phyloP scores from a whole-genome alignment of 2,888 invertebrate species.

The Parnassius apollo region DNA sequence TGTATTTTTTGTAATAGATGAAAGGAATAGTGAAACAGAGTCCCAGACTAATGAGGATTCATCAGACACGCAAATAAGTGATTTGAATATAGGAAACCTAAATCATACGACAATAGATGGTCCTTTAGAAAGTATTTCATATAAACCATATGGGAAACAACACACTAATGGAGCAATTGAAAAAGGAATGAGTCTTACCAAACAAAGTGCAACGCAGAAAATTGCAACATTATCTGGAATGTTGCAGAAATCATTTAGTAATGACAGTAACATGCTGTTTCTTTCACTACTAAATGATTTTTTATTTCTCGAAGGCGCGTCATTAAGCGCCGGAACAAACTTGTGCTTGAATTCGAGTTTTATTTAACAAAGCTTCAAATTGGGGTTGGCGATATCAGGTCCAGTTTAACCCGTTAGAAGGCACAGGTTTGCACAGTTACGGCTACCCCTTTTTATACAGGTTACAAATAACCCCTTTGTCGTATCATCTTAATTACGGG shows the following conservation, averaged over 20 bases:
- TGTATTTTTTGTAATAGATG: constrained; percentile 78
- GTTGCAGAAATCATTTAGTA: constrained; percentile 66
- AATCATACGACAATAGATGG: constrained; percentile 77
- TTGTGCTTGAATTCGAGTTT: too few relatives aligned
- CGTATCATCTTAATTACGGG: too few relatives aligned
- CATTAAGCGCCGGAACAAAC: too few relatives aligned
- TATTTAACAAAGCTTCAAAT: too few relatives aligned
- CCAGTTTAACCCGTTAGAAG: too few relatives aligned
- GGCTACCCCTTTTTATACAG: too few relatives aligned
- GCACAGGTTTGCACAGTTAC: too few relatives aligned
- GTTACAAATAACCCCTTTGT: too few relatives aligned
- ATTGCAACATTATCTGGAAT: constrained; percentile 64
- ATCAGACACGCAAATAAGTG: constrained; percentile 84
- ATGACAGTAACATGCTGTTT: constrained; percentile 68
- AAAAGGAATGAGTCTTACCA: constrained; percentile 61
- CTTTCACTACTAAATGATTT: too few relatives aligned
- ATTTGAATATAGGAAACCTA: constrained; percentile 64
- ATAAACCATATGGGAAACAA: constrained; percentile 75
- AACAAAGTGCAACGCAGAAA: constrained; percentile 68
- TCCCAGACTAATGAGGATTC: constrained; percentile 90
- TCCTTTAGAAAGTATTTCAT: constrained; percentile 73
- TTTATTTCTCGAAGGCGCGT: too few relatives aligned
- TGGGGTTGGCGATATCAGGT: too few relatives aligned
- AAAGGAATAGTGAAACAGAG: constrained; percentile 93
- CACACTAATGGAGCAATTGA: constrained; percentile 73